Percentiles rank a stretch among this genome's conserved stretches.
These are phyloP conservation scores for Neotragus pygmaeus DNA, from an alignment of 2,113 vertebrate genomes.

Conservation along the genomic window DNA sequence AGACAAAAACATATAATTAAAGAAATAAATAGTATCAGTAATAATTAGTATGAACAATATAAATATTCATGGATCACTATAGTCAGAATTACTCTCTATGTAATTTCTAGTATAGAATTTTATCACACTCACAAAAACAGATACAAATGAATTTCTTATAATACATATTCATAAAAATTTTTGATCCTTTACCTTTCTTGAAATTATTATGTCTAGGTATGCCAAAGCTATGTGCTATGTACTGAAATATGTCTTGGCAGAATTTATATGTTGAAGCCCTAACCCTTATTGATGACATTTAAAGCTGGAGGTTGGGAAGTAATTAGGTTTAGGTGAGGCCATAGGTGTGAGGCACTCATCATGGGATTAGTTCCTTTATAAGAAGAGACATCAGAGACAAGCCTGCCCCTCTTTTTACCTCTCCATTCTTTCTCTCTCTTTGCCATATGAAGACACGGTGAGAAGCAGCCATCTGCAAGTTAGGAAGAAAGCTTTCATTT, in stretches of 20 bases:
- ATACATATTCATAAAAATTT: background rate
- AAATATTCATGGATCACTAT: background rate
- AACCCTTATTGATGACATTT: background rate
- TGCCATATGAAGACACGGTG: background rate
- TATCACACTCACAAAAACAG: background rate
- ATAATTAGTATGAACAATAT: background rate
- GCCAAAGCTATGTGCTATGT: background rate
- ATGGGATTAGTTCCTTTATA: background rate
- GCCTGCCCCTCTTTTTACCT: no score
- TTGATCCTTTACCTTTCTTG: background rate
- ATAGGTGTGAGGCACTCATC: background rate
- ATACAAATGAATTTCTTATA: background rate
- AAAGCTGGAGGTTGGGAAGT: background rate
- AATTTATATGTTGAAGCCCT: background rate
- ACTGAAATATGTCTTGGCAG: background rate
- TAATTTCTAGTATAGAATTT: background rate
- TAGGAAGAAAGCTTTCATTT: background rate
- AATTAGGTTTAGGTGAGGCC: background rate
- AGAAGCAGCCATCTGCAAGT: background rate
- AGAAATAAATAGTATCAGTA: background rate
- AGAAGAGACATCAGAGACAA: background rate
- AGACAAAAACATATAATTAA: background rate
- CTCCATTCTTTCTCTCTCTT: background rate
- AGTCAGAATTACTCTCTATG: background rate
- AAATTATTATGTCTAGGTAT: background rate